Percentiles rank a stretch among this genome's conserved stretches.
phyloP scores from a whole-genome alignment of 2,888 invertebrate genomes.

The Drosophila trichaetosa region DNA sequence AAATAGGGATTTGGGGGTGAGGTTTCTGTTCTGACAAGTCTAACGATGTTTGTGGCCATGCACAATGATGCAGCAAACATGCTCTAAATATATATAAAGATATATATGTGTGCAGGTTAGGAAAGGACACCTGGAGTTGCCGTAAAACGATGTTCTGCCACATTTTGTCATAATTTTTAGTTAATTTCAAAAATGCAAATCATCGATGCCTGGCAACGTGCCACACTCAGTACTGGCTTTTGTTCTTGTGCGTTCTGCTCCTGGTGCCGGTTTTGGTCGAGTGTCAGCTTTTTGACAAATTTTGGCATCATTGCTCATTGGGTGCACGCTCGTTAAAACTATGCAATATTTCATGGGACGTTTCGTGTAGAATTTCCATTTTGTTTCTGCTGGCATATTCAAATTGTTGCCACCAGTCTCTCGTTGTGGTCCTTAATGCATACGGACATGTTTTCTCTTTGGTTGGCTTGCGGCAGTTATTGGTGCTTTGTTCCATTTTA shows the following conservation, averaged over 20 bases:
- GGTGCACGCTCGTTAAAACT: slow-evolving; percentile 61
- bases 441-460: slow-evolving; percentile 17
- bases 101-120: slow-evolving; percentile 13
- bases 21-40: slow-evolving; percentile 25
- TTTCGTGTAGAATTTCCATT: slow-evolving; percentile 50
- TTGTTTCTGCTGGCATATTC: slow-evolving; percentile 29
- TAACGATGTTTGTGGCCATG: slow-evolving; percentile 27
- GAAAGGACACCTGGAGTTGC: slow-evolving; percentile 31
- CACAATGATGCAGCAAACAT: slow-evolving; percentile 73
- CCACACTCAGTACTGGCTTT: not conserved
- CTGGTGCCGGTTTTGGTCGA: not conserved
- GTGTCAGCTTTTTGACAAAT: slow-evolving; percentile 69
- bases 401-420: slow-evolving; percentile 11
- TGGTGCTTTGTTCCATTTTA: slow-evolving; percentile 14
- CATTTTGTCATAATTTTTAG: slow-evolving; percentile 76
- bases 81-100: not conserved
- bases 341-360: slow-evolving; percentile 63
- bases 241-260: not conserved
- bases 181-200: slow-evolving; percentile 79
- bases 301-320: slow-evolving; percentile 59
- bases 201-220: slow-evolving; percentile 55
- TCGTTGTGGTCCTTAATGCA: slow-evolving; percentile 30
- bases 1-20: not conserved
- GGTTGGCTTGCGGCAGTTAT: slow-evolving; percentile 19
- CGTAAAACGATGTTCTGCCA: slow-evolving; percentile 11